These are phyloP conservation scores for Oncorhynchus nerka DNA, from an alignment of 2,113 vertebrate genomes.

Conservation along the genomic window DNA sequence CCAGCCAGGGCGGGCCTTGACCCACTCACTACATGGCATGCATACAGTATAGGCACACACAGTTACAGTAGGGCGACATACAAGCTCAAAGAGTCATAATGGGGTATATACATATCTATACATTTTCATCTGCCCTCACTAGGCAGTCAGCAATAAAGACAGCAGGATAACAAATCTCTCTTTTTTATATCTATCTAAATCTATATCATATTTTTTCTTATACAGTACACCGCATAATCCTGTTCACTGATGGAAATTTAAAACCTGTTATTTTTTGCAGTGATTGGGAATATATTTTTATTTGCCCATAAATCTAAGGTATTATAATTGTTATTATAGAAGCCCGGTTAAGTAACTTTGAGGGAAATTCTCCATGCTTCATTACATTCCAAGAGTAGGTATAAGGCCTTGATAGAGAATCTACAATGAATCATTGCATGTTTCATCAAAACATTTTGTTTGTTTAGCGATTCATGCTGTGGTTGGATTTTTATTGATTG, in stretches of 20 bases:
- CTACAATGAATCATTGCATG: slow-evolving; percentile 40
- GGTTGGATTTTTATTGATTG: not conserved
- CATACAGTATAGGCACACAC: slow-evolving; percentile 52
- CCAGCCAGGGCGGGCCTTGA: slow-evolving; percentile 36
- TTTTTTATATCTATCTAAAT: slow-evolving; percentile 52
- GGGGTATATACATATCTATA: slow-evolving; percentile 12
- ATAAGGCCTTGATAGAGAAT: slow-evolving; percentile 66
- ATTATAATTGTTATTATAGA: slow-evolving; percentile 20
- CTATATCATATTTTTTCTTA: slow-evolving; percentile 48
- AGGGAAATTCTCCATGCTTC: slow-evolving; percentile 53
- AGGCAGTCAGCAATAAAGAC: slow-evolving; percentile 64
- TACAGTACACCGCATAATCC: slow-evolving; percentile 23
- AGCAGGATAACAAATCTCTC: slow-evolving; percentile 32
- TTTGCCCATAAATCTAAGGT: slow-evolving; percentile 13
- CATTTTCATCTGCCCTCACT: slow-evolving; percentile 25
- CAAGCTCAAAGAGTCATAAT: slow-evolving; percentile 9
- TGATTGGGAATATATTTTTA: slow-evolving; percentile 13
- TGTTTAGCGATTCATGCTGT: not conserved
- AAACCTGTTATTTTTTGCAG: slow-evolving; percentile 12
- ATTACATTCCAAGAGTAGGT: slow-evolving; percentile 66
- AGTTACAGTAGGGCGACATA: slow-evolving; percentile 34
- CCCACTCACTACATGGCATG: slow-evolving; percentile 47
- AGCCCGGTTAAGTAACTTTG: not conserved
- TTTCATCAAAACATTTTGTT: slow-evolving; percentile 28
- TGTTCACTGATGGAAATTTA: slow-evolving; percentile 17